Evolutionary conservation across 2,113 vertebrate genomes (phyloP).

Genomic region (Hystrix brachyura): DNA sequence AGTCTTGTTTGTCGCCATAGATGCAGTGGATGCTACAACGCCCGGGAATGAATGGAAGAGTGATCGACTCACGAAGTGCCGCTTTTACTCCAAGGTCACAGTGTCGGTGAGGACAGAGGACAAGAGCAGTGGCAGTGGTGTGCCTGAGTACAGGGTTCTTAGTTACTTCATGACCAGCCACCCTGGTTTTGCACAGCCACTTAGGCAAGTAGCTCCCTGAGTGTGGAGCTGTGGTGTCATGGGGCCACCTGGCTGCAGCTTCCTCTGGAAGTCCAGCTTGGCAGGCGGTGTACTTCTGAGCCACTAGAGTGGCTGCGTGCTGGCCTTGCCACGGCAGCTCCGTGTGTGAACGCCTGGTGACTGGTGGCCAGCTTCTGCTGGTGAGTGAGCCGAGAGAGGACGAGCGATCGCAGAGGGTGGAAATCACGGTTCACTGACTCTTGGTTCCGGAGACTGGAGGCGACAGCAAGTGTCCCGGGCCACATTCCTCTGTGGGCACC

Average conservation of each 20-base stretch:
- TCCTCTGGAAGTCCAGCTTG: not conserved
- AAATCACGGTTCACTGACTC: not conserved
- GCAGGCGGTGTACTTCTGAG: not conserved
- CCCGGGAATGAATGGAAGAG: not conserved
- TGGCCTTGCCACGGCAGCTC: not conserved
- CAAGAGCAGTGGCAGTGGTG: not conserved
- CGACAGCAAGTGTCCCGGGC: not conserved
- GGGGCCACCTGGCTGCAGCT: not conserved
- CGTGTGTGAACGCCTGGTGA: not conserved
- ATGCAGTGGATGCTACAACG: not conserved
- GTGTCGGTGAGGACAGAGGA: not conserved
- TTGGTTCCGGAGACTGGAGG: not conserved
- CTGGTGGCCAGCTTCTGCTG: not conserved
- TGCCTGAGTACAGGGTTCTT: no score
- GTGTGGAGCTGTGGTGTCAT: not conserved
- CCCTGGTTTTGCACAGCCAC: not conserved
- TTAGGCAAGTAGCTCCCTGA: not conserved
- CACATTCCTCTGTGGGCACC: not conserved
- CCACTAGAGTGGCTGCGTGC: not conserved
- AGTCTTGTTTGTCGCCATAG: not conserved
- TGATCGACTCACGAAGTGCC: not conserved
- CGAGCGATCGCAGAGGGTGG: not conserved
- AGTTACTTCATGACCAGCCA: not conserved
- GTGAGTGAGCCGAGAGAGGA: not conserved
- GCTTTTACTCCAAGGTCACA: not conserved